Base-by-base conservation (phyloP, 2,888 invertebrate genomes). In the Lithosia quadra region DNA sequence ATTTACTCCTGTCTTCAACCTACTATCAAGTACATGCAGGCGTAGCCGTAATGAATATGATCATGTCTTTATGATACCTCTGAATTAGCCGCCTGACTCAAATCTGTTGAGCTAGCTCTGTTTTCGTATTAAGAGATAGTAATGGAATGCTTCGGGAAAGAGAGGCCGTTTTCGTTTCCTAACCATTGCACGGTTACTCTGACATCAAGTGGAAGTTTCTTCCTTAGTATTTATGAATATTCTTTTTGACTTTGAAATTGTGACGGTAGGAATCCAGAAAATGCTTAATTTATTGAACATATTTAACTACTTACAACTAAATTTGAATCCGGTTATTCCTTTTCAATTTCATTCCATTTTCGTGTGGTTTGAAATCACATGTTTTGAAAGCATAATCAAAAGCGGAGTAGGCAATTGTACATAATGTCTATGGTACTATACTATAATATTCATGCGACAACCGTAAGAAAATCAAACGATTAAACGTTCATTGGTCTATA, bases 31-130 rank as follows among this genome's bases (percentile, higher is more conserved):
- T 34, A 18, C 36, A 53, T 33, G 34, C 33, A 24, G 3, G 22
- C 13, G 69, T 70, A 71, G 56, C 49, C 53, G 69, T 77, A 71
- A 78, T 76, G 71, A 70, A 82, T 71, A 72, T 72, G 68, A 80
- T 80, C 73, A 79, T 74, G 71, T 68, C 49, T 49, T 49, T n/a
- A 49, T 49, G n/a, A 5, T 18, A 56, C 56, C 24, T 24, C 21
- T 58, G 72, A 21, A 80, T 72, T 67, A 49, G 68, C 70, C 65
- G 58, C 66, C 66, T 60, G 67, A 67, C 69, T 67, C 63, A 78
- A 36, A 21, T 34, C 21, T 36, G n/a, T 36, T 15, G 36, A 34
- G 63, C 8, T 34, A 0, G 10, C 18, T 18, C n/a, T n/a, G 22
- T 22, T 22, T 28, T 28, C 13, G 33, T 13, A 21, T 62, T 62